Percentiles rank a stretch among this genome's conserved stretches.
phyloP scores from a whole-genome alignment of 2,797 vertebrate species.

The Tinamus major region DNA sequence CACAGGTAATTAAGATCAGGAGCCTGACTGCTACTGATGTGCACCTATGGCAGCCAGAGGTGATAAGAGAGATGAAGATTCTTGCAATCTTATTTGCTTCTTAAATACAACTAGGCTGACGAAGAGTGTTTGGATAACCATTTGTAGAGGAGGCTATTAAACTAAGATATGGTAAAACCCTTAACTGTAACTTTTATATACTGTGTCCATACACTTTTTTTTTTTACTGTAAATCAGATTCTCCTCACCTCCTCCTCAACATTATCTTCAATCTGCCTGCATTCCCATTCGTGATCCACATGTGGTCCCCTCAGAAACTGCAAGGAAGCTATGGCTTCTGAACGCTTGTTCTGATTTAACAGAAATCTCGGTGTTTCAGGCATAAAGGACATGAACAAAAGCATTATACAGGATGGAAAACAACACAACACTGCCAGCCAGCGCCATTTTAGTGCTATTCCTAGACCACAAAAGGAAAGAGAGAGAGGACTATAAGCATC shows the following conservation, averaged over 20 bases:
- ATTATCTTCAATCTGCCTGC: constrained; percentile 80
- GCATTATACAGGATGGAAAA: constrained; percentile 85
- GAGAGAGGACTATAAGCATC: background rate
- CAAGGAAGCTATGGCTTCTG: constrained; percentile 85
- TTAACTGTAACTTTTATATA: background rate
- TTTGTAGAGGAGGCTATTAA: background rate
- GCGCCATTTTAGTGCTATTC: constrained; percentile 86
- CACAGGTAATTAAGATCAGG: background rate
- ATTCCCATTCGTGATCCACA: constrained; percentile 84
- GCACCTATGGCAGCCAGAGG: background rate
- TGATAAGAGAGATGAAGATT: background rate
- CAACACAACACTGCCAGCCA: constrained; percentile 91
- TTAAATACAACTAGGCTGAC: background rate
- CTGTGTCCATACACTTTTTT: background rate
- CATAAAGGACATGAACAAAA: constrained; percentile 90
- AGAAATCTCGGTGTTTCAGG: constrained; percentile 92
- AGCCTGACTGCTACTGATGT: background rate
- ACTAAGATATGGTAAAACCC: background rate
- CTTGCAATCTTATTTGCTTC: background rate
- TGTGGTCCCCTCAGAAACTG: constrained; percentile 88
- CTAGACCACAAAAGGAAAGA: constrained; percentile 47
- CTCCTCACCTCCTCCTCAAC: constrained; percentile 82
- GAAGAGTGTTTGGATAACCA: background rate
- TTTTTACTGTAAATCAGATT: background rate
- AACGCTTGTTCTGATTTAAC: constrained; percentile 80